phyloP scores from a whole-genome alignment of 2,797 vertebrate genomes.

The Xiphorhynchus erythropygius region DNA sequence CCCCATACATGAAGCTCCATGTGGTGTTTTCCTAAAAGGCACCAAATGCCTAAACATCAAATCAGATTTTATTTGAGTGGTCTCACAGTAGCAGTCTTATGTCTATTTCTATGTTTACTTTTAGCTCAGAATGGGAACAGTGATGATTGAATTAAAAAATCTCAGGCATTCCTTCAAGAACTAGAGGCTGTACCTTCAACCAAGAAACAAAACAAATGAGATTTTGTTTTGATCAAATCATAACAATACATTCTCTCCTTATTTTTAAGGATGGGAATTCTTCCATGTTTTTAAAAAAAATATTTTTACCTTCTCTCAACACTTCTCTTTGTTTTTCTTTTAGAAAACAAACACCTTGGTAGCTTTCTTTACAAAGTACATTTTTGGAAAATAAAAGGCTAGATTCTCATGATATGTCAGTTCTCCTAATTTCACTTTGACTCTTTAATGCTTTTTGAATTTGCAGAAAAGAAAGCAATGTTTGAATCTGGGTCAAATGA shows the following conservation, averaged over 20 bases:
- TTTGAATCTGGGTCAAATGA: conserved; percentile 5
- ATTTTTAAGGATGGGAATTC: background rate
- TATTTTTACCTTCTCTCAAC: background rate
- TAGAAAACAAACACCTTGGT: background rate
- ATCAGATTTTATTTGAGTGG: background rate
- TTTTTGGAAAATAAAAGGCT: background rate
- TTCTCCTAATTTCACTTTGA: background rate
- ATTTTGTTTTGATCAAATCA: background rate
- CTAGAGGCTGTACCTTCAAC: background rate
- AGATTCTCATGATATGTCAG: background rate
- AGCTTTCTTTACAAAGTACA: background rate
- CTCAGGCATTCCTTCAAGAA: background rate
- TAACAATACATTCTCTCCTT: background rate
- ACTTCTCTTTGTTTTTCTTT: background rate
- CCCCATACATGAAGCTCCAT: background rate
- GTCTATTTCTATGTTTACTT: background rate
- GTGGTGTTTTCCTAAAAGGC: background rate
- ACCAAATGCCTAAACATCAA: background rate
- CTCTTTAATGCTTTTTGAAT: background rate
- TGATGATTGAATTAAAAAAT: background rate
- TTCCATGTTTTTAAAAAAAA: background rate
- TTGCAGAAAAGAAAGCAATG: background rate
- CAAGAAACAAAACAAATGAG: background rate
- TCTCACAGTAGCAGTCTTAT: background rate
- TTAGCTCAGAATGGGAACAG: background rate